Evolutionary conservation across 2,113 vertebrate genomes (phyloP), one percentile per base, ranked within the genome.

Genomic region (Pyxicephalus adspersus): DNA sequence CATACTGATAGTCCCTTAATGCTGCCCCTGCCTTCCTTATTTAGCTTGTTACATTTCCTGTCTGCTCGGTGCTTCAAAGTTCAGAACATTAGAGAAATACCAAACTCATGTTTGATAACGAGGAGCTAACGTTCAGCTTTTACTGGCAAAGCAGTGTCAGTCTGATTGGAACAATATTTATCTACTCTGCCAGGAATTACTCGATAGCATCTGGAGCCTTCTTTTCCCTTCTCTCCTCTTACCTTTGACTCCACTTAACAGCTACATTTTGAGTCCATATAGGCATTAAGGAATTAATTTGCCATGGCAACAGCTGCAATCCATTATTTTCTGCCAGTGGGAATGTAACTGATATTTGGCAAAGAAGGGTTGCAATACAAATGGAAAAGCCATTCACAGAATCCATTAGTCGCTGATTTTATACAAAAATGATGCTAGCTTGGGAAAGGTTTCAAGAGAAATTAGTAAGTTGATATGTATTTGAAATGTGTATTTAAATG

Each of bases 261-360:
- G 89, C 89, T 90, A 87, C 64, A 76, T 86, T 89, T 87, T 84
- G 88, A 87, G 83, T 88, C 85, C 87, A 88, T 84, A 76, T 87
- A 74, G 84, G 87, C 87, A 85, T 82, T 81, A 65, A 74, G 54
- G 51, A 81, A 81, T 81, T 54, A 66, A 75, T 64, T 63, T 64
- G 64, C 61, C 52, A 81, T 81, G 52, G 71, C 80, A 77, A 77
- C 61, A 94, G 92, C 84, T 86, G 86, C 84, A 89, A 87, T 85
- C 87, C 85, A 89, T 91, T 87, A 91, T 91, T 87, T 89, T 64
- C 80, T 85, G 86, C 87, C 86, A 64, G 80, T 64, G 80, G 86
- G 86, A 84, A 86, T 84, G 86, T 85, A 80, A 85, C 85, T 87
- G 90, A 85, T 91, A 89, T 88, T 83, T 87, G 84, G 83, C 84